A percentile compares a stretch with the other conserved stretches of the same genome.
phyloP scores from a whole-genome alignment of 1,140 invertebrate species.

The Bombyx mori region ASM3026992v2 NC_085110.1:7373001-7373500 shows the following conservation, averaged over 20 bases:
- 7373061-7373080: conserved; percentile 6
- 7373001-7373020: conserved; percentile 16
- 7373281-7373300: too few species aligned
- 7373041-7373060: conserved; percentile 6
- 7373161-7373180: too few species aligned
- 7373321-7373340: too few species aligned
- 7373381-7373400: too few species aligned
- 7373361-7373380: too few species aligned
- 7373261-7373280: too few species aligned
- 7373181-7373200: background rate
- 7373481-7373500: background rate
- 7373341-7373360: too few species aligned
- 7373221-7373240: background rate
- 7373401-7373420: too few species aligned
- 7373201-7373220: conserved; percentile 2
- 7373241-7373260: too few species aligned
- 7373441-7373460: too few species aligned
- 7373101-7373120: conserved; percentile 16
- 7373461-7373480: background rate
- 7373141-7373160: background rate
- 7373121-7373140: conserved; percentile 15
- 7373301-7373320: too few species aligned
- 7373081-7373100: conserved; percentile 18
- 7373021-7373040: conserved; percentile 17
- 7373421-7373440: too few species aligned